phyloP scores from a whole-genome alignment of 2,888 invertebrate species.

The Ophioninae sp. region DNA sequence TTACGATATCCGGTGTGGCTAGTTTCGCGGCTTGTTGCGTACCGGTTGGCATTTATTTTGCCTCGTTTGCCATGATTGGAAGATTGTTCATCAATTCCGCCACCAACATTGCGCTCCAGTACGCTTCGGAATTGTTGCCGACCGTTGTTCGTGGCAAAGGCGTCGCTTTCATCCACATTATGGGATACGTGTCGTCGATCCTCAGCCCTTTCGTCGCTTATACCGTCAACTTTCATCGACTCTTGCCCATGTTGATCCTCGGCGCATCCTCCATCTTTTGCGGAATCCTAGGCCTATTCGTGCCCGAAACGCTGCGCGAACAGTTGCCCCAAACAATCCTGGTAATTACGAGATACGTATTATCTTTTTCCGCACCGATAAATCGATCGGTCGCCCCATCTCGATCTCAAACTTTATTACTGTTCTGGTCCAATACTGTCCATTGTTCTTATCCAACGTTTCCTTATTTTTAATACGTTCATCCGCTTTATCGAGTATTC shows the following conservation, averaged over 20 bases:
- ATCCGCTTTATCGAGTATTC: too few relatives aligned
- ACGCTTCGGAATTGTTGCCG: slow-evolving; percentile 91
- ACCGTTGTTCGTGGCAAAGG: slow-evolving; percentile 93
- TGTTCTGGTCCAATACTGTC: too few relatives aligned
- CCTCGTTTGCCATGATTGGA: slow-evolving; percentile 88
- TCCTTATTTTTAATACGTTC: too few relatives aligned
- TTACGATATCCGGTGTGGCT: slow-evolving; percentile 89
- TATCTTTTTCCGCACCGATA: too few relatives aligned
- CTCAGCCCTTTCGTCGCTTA: slow-evolving; percentile 91
- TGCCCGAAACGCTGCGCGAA: slow-evolving; percentile 91
- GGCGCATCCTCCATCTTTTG: slow-evolving; percentile 88
- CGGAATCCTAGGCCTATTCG: slow-evolving; percentile 87
- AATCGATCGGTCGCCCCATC: too few relatives aligned
- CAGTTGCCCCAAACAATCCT: slow-evolving; percentile 90
- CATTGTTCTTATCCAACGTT: too few relatives aligned
- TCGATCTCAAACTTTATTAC: too few relatives aligned
- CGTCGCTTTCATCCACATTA: slow-evolving; percentile 91
- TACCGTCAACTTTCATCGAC: slow-evolving; percentile 86
- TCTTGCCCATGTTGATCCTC: slow-evolving; percentile 88
- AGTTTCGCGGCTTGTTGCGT: slow-evolving; percentile 88
- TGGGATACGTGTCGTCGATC: slow-evolving; percentile 92
- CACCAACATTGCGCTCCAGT: slow-evolving; percentile 93
- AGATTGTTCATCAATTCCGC: slow-evolving; percentile 92
- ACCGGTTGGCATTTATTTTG: slow-evolving; percentile 87
- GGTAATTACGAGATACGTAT: slow-evolving; percentile 34